phyloP scores from a whole-genome alignment of 2,797 vertebrate genomes.

The Parauchenoglanis punctatus region DNA sequence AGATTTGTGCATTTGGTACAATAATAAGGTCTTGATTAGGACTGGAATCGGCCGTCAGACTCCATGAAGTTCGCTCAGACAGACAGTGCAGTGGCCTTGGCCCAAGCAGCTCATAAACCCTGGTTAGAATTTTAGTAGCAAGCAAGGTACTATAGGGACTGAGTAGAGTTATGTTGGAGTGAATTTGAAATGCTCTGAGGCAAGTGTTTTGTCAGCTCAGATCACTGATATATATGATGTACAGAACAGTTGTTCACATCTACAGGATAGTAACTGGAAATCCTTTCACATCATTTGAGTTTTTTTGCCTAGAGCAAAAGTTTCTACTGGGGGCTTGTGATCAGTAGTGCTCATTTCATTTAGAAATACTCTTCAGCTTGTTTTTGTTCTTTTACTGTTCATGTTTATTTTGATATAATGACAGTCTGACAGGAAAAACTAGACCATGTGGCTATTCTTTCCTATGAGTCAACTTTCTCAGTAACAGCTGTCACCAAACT shows the following conservation, averaged over 20 bases:
- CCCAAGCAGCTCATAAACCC: conserved; percentile 35
- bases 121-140: conserved; percentile 37
- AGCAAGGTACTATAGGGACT: conserved; percentile 12
- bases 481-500: conserved; percentile 10
- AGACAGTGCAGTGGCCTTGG: conserved; percentile 58
- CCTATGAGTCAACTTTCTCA: conserved; percentile 10
- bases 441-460: neutral
- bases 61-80: conserved; percentile 64
- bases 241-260: neutral
- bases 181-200: neutral
- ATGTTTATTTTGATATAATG: conserved; percentile 27
- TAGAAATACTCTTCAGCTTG: conserved; percentile 18
- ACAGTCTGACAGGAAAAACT: neutral
- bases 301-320: too few species aligned
- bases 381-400: neutral
- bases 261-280: neutral
- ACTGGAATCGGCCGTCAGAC: conserved; percentile 67
- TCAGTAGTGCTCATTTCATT: conserved; percentile 6
- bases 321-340: neutral
- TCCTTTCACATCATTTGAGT: neutral
- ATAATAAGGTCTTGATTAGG: conserved; percentile 74
- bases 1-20: conserved; percentile 69
- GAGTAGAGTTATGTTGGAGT: neutral
- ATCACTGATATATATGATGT: neutral
- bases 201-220: conserved; percentile 3